These are phyloP conservation scores for Lepidocyrtinus sp. DNA, from an alignment of 2,888 invertebrate genomes.

Conservation along the genomic window DNA sequence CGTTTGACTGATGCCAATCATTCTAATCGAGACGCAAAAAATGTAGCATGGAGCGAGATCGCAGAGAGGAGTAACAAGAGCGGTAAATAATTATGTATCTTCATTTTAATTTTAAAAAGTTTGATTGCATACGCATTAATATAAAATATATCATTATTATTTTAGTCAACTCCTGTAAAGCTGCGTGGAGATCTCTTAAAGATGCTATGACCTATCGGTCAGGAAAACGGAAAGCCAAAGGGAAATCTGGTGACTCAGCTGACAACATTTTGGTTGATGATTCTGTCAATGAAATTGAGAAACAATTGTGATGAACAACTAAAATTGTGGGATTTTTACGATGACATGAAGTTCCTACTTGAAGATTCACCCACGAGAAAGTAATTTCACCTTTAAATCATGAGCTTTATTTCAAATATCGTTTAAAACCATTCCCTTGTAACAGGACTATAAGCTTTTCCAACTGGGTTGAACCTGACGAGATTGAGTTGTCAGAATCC, in stretches of 20 bases:
- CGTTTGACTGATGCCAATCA: too few species aligned
- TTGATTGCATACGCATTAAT: not conserved
- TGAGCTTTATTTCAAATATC: not conserved
- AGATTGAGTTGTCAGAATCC: not conserved
- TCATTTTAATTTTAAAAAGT: not conserved
- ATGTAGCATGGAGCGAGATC: too few species aligned
- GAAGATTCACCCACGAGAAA: not conserved
- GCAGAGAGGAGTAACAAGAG: too few species aligned
- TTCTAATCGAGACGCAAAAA: too few species aligned
- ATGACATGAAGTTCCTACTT: slow-evolving; percentile 9
- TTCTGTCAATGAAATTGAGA: not conserved
- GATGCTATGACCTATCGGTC: not conserved
- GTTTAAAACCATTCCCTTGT: not conserved
- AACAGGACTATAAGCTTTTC: not conserved
- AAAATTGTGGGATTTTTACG: not conserved
- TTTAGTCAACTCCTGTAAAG: slow-evolving; percentile 12
- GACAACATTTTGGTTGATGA: not conserved
- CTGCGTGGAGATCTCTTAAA: not conserved
- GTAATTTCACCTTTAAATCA: not conserved
- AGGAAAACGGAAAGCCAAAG: not conserved
- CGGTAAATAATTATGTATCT: too few species aligned
- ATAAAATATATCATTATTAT: not conserved
- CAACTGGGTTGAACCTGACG: not conserved
- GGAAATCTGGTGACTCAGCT: slow-evolving; percentile 14
- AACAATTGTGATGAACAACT: not conserved